Percentiles rank a stretch among this genome's conserved stretches.
phyloP scores from a whole-genome alignment of 2,888 invertebrate species.

The Oegoconia quadripuncta region DNA sequence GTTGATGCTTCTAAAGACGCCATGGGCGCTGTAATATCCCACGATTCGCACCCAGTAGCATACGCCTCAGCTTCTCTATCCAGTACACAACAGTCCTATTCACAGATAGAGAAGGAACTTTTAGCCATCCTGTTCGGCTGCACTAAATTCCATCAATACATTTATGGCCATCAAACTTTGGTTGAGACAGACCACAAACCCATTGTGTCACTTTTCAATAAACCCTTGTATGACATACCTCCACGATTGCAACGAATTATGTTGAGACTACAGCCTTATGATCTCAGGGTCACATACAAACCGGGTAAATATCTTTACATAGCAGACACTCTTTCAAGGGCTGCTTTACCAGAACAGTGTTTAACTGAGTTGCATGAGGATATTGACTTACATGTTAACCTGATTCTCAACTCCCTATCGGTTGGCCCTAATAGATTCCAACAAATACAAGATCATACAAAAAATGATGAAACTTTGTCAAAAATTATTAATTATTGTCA shows the following conservation, averaged over 20 bases:
- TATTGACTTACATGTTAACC: slow-evolving; percentile 1
- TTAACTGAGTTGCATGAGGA: slow-evolving; percentile 8
- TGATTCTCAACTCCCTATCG: background rate
- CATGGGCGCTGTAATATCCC: slow-evolving; percentile 6
- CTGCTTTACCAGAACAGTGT: background rate
- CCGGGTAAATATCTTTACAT: slow-evolving; percentile 22
- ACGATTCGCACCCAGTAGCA: slow-evolving; percentile 3
- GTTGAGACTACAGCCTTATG: slow-evolving; percentile 20
- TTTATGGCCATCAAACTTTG: slow-evolving; percentile 14
- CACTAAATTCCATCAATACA: slow-evolving; percentile 15
- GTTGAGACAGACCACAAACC: slow-evolving; percentile 20
- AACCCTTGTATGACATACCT: slow-evolving; percentile 14
- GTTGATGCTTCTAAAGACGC: slow-evolving; percentile 3
- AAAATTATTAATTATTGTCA: slow-evolving; percentile 13
- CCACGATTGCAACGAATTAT: slow-evolving; percentile 21
- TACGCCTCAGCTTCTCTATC: slow-evolving; percentile 10
- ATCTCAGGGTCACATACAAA: slow-evolving; percentile 19
- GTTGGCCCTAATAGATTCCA: background rate
- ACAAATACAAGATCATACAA: background rate
- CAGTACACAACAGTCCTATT: slow-evolving; percentile 7
- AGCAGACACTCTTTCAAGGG: slow-evolving; percentile 23
- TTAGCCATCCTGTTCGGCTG: slow-evolving; percentile 18
- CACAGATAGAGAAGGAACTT: slow-evolving; percentile 7
- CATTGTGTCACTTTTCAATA: slow-evolving; percentile 15
- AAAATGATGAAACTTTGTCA: background rate